Conservation (phyloP, 1,140 invertebrate genomes). For the Augochlora pura region DNA sequence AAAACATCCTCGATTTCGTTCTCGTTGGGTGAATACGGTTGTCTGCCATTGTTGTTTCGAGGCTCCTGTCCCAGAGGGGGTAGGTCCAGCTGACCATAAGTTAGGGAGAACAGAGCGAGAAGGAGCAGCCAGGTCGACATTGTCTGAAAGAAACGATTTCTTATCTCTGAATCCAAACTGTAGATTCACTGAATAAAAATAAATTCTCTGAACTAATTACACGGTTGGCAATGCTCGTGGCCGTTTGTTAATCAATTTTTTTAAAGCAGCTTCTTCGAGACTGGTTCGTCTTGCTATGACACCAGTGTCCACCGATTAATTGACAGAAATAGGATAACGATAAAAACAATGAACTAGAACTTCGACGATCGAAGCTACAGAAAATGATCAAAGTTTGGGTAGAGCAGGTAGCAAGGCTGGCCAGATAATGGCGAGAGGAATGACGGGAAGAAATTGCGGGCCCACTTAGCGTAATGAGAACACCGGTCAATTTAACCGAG, state of each 20-base stretch:
- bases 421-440: neutral
- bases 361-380: neutral
- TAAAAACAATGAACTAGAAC: too few relatives aligned
- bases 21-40: constrained; percentile 41
- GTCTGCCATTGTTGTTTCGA: constrained; percentile 9
- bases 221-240: too few relatives aligned
- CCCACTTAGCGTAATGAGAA: neutral
- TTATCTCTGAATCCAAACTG: too few relatives aligned
- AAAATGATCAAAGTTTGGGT: neutral
- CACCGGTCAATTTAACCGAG: neutral
- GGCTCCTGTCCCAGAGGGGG: constrained; percentile 67
- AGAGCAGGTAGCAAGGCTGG: too few relatives aligned
- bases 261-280: too few relatives aligned
- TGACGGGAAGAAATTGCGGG: neutral
- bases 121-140: constrained; percentile 47
- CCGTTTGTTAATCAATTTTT: too few relatives aligned
- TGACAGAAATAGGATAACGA: neutral
- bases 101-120: constrained; percentile 52
- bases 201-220: too few relatives aligned
- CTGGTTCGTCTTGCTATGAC: too few relatives aligned
- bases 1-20: constrained; percentile 80
- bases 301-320: too few relatives aligned
- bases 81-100: constrained; percentile 72
- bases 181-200: too few relatives aligned
- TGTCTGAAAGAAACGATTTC: constrained; percentile 54